A percentile compares a stretch with the other conserved stretches of the same genome.
Evolutionary conservation across 2,113 vertebrate genomes (phyloP).

Genomic region (western clawed frog (Xenopus tropicalis)): UCB_Xtro_10.0 CM004447.2:69067501-69068000

Average conservation of each 20-base stretch:
- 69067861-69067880: no score
- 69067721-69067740: no score
- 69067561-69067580: constrained; percentile 7
- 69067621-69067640: constrained; percentile 29
- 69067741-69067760: no score
- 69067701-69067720: not conserved
- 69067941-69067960: no score
- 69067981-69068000: no score
- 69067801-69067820: not conserved
- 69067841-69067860: no score
- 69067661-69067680: constrained; percentile 3
- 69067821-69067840: not conserved
- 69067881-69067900: no score
- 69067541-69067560: constrained; percentile 32
- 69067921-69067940: no score
- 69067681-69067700: constrained; percentile 34
- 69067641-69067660: constrained; percentile 24
- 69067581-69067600: constrained; percentile 29
- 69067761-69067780: not conserved
- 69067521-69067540: constrained; percentile 33
- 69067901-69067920: no score
- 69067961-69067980: no score
- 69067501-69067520: constrained; percentile 17
- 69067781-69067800: not conserved
- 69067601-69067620: constrained; percentile 14